Percentiles rank a stretch among this genome's conserved stretches.
These are phyloP conservation scores for Taenaris catops DNA, from an alignment of 2,888 invertebrate species.

Conservation along the genomic window DNA sequence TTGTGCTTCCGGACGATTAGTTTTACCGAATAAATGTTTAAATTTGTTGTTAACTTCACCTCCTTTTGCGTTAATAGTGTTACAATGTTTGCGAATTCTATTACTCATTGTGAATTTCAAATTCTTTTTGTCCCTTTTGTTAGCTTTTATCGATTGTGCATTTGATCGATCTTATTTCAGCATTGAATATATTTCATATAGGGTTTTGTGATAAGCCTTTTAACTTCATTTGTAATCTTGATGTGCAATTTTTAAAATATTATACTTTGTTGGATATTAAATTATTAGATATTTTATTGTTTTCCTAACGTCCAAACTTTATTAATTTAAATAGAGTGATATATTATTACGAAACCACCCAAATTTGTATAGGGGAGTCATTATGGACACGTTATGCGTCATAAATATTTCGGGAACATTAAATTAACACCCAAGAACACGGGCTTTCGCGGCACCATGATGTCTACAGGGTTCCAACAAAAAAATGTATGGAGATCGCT, in stretches of 20 bases:
- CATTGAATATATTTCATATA: too few relatives aligned
- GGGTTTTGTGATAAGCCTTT: too few relatives aligned
- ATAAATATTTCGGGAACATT: conserved; percentile 79
- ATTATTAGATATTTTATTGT: too few relatives aligned
- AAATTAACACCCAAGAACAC: conserved; percentile 78
- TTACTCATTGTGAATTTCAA: conserved; percentile 68
- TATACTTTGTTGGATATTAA: too few relatives aligned
- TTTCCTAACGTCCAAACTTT: too few relatives aligned
- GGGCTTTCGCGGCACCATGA: conserved; percentile 74
- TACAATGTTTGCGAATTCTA: conserved; percentile 77
- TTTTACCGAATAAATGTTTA: conserved; percentile 63
- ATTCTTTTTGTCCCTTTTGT: conserved; percentile 48
- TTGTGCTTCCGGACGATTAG: conserved; percentile 73
- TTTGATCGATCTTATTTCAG: conserved; percentile 63
- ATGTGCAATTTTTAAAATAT: too few relatives aligned
- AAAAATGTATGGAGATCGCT: conserved; percentile 65
- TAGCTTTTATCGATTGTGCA: conserved; percentile 54
- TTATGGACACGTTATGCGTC: conserved; percentile 75
- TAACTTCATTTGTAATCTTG: too few relatives aligned
- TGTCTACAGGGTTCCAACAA: conserved; percentile 67
- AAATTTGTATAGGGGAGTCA: conserved; percentile 73
- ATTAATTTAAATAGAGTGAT: conserved; percentile 76
- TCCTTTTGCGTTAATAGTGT: conserved; percentile 76
- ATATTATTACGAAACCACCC: conserved; percentile 68
- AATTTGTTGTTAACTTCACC: conserved; percentile 76